Percentiles rank a stretch among this genome's conserved stretches.
These are phyloP conservation scores for Hozukius guyotensis DNA, from an alignment of 2,797 vertebrate genomes.

Conservation along the genomic window DNA sequence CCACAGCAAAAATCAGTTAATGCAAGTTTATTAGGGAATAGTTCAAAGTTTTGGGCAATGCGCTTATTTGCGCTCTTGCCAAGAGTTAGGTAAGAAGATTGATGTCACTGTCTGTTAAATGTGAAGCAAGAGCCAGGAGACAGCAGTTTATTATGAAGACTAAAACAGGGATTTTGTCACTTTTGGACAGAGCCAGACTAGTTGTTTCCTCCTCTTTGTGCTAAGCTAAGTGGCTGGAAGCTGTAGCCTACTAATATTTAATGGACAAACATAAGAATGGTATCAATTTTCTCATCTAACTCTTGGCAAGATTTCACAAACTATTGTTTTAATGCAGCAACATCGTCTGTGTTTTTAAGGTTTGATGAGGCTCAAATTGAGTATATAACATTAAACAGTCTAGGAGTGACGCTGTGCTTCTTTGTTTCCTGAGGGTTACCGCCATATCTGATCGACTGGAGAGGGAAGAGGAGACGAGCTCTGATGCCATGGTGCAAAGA, in stretches of 20 bases:
- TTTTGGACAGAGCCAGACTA: background rate
- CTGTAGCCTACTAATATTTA: no score
- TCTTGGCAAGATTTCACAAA: background rate
- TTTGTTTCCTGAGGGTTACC: conserved; percentile 82
- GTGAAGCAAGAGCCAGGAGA: background rate
- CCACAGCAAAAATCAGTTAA: background rate
- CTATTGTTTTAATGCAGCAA: background rate
- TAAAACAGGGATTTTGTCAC: background rate
- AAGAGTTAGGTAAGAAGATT: background rate
- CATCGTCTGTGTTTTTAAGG: background rate
- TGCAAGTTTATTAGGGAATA: background rate
- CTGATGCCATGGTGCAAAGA: conserved; percentile 77
- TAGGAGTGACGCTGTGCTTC: background rate
- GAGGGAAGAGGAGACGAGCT: conserved; percentile 78
- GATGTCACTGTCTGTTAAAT: background rate
- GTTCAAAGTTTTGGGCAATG: background rate
- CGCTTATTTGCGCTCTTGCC: background rate
- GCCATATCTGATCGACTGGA: conserved; percentile 84
- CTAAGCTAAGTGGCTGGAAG: no score
- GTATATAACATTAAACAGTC: background rate
- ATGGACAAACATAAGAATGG: no score
- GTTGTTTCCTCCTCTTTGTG: no score
- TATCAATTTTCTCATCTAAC: background rate
- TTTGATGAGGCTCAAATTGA: background rate
- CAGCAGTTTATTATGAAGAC: background rate